Conservation (phyloP, 2,113 vertebrate species). For the Glaucidium brasilianum region DNA sequence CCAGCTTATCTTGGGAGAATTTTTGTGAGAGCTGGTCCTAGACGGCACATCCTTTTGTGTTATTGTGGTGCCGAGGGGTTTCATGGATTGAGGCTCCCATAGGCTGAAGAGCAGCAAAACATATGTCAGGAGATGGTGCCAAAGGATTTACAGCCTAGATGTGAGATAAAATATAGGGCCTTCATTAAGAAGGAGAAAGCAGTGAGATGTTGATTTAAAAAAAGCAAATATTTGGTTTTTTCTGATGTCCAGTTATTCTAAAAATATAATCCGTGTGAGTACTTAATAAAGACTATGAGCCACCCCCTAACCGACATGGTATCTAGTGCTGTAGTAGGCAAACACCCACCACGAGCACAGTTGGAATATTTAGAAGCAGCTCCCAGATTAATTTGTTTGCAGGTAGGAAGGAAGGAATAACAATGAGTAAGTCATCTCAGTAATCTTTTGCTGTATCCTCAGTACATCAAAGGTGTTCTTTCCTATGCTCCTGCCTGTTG, state of each 20-base stretch:
- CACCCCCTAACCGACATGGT: not conserved
- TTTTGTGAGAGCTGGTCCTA: not conserved
- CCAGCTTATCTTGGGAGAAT: not conserved
- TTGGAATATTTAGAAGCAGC: not conserved
- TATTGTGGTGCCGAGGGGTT: not conserved
- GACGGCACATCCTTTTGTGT: not conserved
- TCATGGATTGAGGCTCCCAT: fast-evolving
- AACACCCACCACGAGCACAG: not conserved
- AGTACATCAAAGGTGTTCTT: not conserved
- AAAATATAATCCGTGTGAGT: not conserved
- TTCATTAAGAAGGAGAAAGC: not conserved
- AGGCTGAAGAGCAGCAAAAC: not conserved
- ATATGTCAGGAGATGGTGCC: not conserved
- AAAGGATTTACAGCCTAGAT: not conserved
- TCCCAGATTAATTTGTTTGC: not conserved
- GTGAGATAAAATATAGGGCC: not conserved
- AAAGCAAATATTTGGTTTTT: not conserved
- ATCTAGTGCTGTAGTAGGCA: not conserved
- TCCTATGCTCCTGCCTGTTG: not conserved
- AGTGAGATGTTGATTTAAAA: not conserved
- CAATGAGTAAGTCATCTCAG: not conserved
- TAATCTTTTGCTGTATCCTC: not conserved
- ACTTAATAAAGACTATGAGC: not conserved
- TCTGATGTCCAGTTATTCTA: not conserved
- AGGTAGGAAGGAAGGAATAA: not conserved